Evolutionary conservation across 2,113 vertebrate species (phyloP).

Genomic region (Fulmarus glacialis): DNA sequence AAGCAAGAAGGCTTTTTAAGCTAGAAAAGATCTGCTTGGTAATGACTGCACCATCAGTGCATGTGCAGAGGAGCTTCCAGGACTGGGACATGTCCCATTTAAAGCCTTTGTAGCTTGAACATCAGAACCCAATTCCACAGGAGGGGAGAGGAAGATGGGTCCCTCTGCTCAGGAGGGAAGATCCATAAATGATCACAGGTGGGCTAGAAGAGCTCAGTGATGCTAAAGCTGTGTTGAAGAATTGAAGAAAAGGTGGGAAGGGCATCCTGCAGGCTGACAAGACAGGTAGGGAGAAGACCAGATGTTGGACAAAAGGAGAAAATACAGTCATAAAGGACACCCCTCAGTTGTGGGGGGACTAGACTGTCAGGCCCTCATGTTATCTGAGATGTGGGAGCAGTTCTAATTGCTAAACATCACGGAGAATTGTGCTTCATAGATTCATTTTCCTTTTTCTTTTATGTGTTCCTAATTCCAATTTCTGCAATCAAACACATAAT

Average conservation of each 20-base stretch:
- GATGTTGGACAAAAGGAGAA: neutral
- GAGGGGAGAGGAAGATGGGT: neutral
- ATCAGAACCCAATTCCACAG: neutral
- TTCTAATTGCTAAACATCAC: neutral
- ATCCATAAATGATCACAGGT: neutral
- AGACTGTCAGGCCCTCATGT: neutral
- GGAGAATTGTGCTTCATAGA: neutral
- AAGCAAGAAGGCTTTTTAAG: neutral
- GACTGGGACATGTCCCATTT: neutral
- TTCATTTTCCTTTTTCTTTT: neutral
- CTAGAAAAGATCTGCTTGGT: neutral
- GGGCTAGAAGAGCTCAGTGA: neutral
- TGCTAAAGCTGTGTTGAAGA: neutral
- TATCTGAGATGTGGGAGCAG: neutral
- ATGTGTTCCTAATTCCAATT: neutral
- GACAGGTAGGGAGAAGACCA: neutral
- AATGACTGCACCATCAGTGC: neutral
- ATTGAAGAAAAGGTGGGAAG: neutral
- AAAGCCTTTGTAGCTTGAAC: neutral
- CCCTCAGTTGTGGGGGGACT: fast-evolving
- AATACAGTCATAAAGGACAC: neutral
- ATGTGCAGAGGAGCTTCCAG: neutral
- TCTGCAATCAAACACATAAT: neutral
- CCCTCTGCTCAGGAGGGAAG: neutral
- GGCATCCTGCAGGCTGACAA: neutral